Evolutionary conservation across 1,140 invertebrate species (phyloP), one percentile per base, ranked within the genome.

Genomic region (Leptopilina boulardi): DNA sequence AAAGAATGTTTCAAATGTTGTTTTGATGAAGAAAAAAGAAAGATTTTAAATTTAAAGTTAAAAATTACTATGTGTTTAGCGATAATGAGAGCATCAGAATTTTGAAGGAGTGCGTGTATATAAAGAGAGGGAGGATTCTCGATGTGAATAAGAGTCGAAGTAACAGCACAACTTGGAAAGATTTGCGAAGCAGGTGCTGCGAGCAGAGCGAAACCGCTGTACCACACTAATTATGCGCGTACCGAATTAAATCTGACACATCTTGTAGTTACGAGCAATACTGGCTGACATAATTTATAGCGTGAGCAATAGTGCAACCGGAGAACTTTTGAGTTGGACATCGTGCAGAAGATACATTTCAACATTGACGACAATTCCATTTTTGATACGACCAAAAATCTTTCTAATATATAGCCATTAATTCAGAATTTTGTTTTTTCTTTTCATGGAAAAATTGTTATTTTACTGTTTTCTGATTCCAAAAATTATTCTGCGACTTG

Each of bases 231-330:
- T 91, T 90, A 90, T 87, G 83, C 80, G 85, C 75, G 85, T 86
- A 90, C 90, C 86, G 83, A 91, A 90, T 90, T 90, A 90, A 91
- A 91, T 89, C 86, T 84, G 88, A 89, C 87, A 87, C 83, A 89
- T 89, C 87, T 84, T 76, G 80, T 80, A 83, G 82, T 73, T 77
- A 73, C 78, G 79, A 79, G 74, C 81, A 75, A 80, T 77, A 80
- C 78, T 71, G 77, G 56, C 76, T 21, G 76, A 74, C 79, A 54
- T 87, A 81, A 88, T 88, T 89, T 88, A 86, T 85, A 77, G 76
- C 80, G 26, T 38, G 59, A 66, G 59, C 59, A n/a, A n/a, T n/a
- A 15, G 59, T 66, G 59, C 23, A 66, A 23, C 59, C 26, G 59
- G 30, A 38, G 4, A 66, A 66, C 59, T 66, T 44, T 66, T 66